Conservation (phyloP, 2,797 vertebrate species). For the Fundulus diaphanus region DNA sequence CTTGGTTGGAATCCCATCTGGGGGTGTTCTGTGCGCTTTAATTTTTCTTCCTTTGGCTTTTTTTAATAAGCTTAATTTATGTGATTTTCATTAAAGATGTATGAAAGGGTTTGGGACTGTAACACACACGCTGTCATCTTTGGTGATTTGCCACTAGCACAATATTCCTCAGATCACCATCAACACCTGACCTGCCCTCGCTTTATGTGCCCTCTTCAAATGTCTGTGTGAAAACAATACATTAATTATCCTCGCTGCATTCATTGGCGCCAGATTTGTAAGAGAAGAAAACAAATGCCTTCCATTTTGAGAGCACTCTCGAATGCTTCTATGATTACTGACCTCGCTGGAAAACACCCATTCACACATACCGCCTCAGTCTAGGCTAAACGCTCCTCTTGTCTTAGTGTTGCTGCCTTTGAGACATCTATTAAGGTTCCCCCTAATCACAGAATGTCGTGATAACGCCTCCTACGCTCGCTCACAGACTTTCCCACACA, state of each 20-base stretch:
- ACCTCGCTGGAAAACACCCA: slow-evolving; percentile 25
- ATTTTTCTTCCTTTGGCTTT: neutral
- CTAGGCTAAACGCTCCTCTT: slow-evolving; percentile 64
- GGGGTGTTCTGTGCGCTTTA: neutral
- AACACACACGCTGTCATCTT: neutral
- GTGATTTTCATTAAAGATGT: neutral
- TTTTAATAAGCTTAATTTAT: neutral
- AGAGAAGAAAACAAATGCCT: neutral
- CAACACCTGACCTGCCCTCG: slow-evolving; percentile 5
- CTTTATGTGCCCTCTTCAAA: slow-evolving; percentile 9
- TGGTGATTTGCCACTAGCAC: slow-evolving; percentile 29
- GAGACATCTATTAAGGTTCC: slow-evolving; percentile 69
- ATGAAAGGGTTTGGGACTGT: neutral
- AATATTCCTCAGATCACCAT: slow-evolving; percentile 6
- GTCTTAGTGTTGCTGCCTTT: slow-evolving; percentile 50
- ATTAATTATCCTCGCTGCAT: slow-evolving; percentile 24
- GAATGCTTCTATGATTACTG: slow-evolving; percentile 21
- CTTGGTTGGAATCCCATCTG: neutral
- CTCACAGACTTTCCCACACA: slow-evolving; percentile 34
- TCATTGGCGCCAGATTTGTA: slow-evolving; percentile 43
- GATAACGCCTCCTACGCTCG: slow-evolving; percentile 56
- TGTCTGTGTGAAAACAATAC: neutral
- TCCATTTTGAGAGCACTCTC: slow-evolving; percentile 31
- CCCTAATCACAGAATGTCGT: slow-evolving; percentile 67
- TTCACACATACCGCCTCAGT: slow-evolving; percentile 23